Evolutionary conservation across 1,140 invertebrate species (phyloP).

Genomic region (Linepithema humile): DNA sequence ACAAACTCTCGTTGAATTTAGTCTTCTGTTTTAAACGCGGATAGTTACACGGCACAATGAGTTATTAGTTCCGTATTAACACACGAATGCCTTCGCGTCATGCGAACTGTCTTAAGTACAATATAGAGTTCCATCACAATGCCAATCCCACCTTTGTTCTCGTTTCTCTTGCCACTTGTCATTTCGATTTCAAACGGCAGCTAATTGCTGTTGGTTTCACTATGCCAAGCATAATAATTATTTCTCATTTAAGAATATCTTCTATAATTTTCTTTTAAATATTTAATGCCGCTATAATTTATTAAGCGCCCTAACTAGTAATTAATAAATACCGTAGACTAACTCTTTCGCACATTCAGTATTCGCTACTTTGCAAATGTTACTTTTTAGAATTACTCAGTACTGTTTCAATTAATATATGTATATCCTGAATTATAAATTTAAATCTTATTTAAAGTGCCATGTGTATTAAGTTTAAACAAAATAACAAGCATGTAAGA

Average conservation of each 20-base stretch:
- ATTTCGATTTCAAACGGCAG: slow-evolving; percentile 40
- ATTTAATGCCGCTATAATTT: slow-evolving; percentile 19
- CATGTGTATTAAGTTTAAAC: too few relatives aligned
- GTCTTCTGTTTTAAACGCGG: neutral
- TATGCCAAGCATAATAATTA: neutral
- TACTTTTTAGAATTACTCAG: too few relatives aligned
- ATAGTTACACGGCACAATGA: neutral
- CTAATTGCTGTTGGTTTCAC: slow-evolving; percentile 22
- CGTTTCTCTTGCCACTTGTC: slow-evolving; percentile 17
- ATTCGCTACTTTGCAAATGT: neutral
- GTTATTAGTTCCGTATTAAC: slow-evolving; percentile 12
- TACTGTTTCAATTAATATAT: too few relatives aligned
- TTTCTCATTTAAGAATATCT: neutral
- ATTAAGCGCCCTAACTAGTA: neutral
- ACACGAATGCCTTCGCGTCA: neutral
- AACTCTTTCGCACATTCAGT: neutral
- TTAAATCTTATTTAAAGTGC: too few relatives aligned
- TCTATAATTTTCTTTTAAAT: neutral
- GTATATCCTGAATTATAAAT: too few relatives aligned
- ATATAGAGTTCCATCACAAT: slow-evolving; percentile 2
- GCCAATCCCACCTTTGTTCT: slow-evolving; percentile 3
- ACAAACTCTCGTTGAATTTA: neutral
- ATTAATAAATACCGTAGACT: neutral
- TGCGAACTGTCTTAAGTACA: slow-evolving; percentile 24
- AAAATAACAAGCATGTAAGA: too few relatives aligned